Evolutionary conservation across 2,797 vertebrate genomes (phyloP).

Genomic region (Hirundo rustica): DNA sequence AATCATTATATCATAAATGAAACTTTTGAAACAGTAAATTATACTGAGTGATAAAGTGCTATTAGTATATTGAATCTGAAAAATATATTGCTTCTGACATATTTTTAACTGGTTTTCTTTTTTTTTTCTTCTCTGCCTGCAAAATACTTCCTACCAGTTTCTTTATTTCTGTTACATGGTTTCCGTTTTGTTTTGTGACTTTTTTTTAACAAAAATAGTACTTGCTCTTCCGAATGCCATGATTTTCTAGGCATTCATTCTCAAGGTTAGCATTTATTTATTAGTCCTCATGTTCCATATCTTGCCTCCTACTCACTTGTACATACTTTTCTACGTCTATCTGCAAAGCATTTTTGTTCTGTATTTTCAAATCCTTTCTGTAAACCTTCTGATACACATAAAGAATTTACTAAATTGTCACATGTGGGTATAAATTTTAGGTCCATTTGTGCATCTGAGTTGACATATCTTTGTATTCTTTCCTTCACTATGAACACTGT

Average conservation of each 20-base stretch:
- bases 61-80: background rate
- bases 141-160: background rate
- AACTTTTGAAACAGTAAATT: background rate
- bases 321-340: background rate
- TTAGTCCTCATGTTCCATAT: background rate
- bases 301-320: background rate
- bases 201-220: background rate
- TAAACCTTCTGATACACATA: background rate
- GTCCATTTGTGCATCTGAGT: background rate
- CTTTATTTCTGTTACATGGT: background rate
- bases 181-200: background rate
- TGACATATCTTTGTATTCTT: background rate
- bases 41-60: background rate
- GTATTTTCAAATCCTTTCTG: background rate
- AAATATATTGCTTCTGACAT: background rate
- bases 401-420: slow-evolving; percentile 3
- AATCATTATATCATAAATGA: background rate
- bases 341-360: background rate
- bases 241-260: background rate
- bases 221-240: background rate
- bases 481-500: background rate
- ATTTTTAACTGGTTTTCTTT: background rate
- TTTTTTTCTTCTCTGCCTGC: background rate
- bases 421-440: background rate
- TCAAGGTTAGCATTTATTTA: slow-evolving; percentile 10